phyloP scores from a whole-genome alignment of 2,888 invertebrate genomes.

The Pachydiplax longipennis region DNA sequence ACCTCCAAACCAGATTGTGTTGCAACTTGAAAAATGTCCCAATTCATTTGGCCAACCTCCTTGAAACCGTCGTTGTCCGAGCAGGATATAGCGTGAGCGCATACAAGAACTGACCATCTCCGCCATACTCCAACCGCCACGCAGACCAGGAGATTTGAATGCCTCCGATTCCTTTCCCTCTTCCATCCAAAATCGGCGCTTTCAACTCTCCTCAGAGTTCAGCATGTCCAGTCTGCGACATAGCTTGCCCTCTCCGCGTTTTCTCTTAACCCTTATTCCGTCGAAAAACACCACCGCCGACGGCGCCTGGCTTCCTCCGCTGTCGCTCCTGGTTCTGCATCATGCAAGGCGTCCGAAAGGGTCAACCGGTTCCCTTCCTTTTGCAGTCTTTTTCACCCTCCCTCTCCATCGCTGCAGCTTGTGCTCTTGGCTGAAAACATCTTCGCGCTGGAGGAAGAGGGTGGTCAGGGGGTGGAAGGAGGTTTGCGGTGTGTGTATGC shows the following conservation, averaged over 20 bases:
- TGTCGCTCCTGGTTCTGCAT: neutral
- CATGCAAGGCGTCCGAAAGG: neutral
- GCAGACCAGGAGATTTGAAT: too few relatives aligned
- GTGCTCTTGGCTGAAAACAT: slow-evolving; percentile 16
- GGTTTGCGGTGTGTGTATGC: neutral
- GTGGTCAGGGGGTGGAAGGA: neutral
- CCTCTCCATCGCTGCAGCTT: neutral
- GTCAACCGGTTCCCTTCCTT: slow-evolving; percentile 23
- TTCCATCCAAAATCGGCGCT: neutral
- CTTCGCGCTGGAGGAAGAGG: neutral
- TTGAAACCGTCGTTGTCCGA: too few relatives aligned
- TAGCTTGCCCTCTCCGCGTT: neutral
- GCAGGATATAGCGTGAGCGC: too few relatives aligned
- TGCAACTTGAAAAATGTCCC: too few relatives aligned
- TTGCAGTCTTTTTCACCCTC: neutral
- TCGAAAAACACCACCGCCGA: neutral
- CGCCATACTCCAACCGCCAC: too few relatives aligned
- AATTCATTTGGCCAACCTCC: too few relatives aligned
- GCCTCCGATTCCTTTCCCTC: too few relatives aligned
- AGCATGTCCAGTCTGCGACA: neutral
- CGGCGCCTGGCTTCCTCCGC: neutral
- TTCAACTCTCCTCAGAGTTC: neutral
- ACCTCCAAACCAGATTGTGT: too few relatives aligned
- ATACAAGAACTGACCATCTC: too few relatives aligned
- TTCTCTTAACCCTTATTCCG: neutral